Conservation (phyloP, 2,888 invertebrate species). For the Apeira syringaria region DNA sequence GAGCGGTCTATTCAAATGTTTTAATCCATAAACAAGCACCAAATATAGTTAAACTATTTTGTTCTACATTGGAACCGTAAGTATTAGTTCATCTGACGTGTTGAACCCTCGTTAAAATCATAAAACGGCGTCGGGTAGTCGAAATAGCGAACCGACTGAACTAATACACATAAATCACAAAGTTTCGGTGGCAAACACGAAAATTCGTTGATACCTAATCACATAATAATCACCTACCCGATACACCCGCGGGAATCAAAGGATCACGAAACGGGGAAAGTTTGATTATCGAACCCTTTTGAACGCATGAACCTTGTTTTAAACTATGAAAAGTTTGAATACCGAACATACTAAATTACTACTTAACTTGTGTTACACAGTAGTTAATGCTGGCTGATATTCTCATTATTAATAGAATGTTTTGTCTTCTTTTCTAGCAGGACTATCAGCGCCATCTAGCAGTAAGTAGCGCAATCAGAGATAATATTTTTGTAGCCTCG, state of each 20-base stretch:
- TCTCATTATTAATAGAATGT: slow-evolving; percentile 21
- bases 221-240: slow-evolving; percentile 69
- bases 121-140: slow-evolving; percentile 27
- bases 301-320: slow-evolving; percentile 21
- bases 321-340: slow-evolving; percentile 12
- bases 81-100: slow-evolving; percentile 31
- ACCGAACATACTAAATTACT: slow-evolving; percentile 6
- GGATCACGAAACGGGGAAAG: slow-evolving; percentile 44
- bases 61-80: slow-evolving; percentile 24
- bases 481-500: slow-evolving; percentile 6
- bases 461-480: slow-evolving; percentile 33
- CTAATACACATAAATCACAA: slow-evolving; percentile 77
- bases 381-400: slow-evolving; percentile 8
- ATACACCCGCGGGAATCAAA: slow-evolving; percentile 53
- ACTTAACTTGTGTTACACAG: slow-evolving; percentile 5
- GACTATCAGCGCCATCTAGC: slow-evolving; percentile 47
- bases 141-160: slow-evolving; percentile 28
- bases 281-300: slow-evolving; percentile 26
- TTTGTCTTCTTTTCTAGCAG: slow-evolving; percentile 18
- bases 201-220: slow-evolving; percentile 68
- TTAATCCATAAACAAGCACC: too few species aligned
- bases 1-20: too few species aligned
- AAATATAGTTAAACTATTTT: slow-evolving; percentile 1
- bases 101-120: slow-evolving; percentile 32
- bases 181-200: slow-evolving; percentile 62